These are phyloP conservation scores for Lasioglossum leucozonium DNA, from an alignment of 2,888 invertebrate species.

Conservation along the genomic window DNA sequence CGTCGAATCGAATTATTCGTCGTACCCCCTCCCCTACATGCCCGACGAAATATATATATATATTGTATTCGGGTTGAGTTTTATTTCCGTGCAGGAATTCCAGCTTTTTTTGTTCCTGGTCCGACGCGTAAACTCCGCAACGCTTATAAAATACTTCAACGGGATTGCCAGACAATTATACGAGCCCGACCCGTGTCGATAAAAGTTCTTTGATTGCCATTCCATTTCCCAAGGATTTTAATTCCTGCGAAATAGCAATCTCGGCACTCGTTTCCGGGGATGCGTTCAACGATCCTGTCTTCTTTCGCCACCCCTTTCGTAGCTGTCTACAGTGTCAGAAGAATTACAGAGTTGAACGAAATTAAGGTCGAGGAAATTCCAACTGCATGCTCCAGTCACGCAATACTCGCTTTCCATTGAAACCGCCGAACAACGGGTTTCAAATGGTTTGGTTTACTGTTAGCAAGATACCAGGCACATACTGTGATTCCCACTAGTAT, in stretches of 20 bases:
- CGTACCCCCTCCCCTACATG: neutral
- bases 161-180: constrained; percentile 16
- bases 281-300: neutral
- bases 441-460: neutral
- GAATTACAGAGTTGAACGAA: neutral
- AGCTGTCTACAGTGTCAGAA: neutral
- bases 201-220: constrained; percentile 20
- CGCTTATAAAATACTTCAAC: constrained; percentile 23
- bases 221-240: constrained; percentile 7
- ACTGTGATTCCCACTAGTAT: no score
- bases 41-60: neutral
- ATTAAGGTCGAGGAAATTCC: neutral
- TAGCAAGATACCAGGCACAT: no score
- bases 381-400: neutral
- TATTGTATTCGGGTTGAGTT: constrained; percentile 11
- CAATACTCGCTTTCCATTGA: neutral
- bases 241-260: constrained; percentile 15
- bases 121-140: neutral
- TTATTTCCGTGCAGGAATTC: neutral
- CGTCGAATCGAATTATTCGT: constrained; percentile 50
- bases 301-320: neutral
- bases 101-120: neutral
- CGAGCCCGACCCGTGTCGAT: neutral
- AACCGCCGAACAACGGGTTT: neutral
- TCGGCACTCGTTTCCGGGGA: neutral